These are phyloP conservation scores for Pyrgilauda ruficollis DNA, from an alignment of 2,113 vertebrate genomes.

Conservation along the genomic window DNA sequence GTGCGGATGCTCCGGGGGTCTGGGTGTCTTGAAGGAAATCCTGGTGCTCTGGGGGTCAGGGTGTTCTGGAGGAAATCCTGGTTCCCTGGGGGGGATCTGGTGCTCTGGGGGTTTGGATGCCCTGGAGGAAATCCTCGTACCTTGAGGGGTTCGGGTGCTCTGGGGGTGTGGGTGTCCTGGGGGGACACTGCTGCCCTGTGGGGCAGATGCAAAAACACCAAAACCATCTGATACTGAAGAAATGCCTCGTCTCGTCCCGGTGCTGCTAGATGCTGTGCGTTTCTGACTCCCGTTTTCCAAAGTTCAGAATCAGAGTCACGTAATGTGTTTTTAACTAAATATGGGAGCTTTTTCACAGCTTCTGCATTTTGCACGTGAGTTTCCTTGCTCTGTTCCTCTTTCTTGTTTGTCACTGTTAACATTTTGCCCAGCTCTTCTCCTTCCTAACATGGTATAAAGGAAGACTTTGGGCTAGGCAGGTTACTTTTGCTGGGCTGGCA, in stretches of 20 bases:
- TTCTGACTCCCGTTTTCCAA: not conserved
- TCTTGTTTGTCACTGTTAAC: not conserved
- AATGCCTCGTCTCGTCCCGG: not conserved
- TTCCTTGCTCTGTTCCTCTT: not conserved
- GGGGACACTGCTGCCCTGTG: not conserved
- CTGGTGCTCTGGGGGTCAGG: no score
- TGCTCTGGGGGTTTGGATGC: not conserved
- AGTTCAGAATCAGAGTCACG: rapidly evolving
- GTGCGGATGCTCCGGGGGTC: not conserved
- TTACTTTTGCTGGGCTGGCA: not conserved
- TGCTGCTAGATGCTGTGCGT: rapidly evolving
- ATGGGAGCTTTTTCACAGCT: not conserved
- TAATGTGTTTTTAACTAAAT: not conserved
- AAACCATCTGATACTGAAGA: rapidly evolving
- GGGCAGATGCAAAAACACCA: rapidly evolving
- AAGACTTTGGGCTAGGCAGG: not conserved
- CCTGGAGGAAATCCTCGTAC: not conserved
- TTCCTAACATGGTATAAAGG: not conserved
- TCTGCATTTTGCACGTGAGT: not conserved
- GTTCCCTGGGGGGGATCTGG: rapidly evolving
- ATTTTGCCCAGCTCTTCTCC: not conserved
- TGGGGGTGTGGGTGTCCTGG: not conserved
- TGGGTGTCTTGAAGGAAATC: no score
- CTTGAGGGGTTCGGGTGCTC: no score
- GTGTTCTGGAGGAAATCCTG: not conserved